phyloP scores from a whole-genome alignment of 1,140 invertebrate genomes.

The Leptinotarsa lineolata region DNA sequence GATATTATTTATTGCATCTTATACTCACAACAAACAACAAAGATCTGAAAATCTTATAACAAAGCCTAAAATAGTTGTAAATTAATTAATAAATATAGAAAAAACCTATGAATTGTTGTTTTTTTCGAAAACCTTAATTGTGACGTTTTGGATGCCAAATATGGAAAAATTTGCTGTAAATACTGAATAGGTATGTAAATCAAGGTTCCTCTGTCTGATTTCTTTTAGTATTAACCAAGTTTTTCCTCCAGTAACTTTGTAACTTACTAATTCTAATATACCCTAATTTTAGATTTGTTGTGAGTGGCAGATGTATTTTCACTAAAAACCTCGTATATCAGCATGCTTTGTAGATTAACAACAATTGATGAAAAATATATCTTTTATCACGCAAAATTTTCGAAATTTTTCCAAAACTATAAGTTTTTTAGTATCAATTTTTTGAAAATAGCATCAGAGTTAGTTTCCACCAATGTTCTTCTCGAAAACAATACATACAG shows the following conservation, averaged over 20 bases:
- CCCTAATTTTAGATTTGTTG: slow-evolving; percentile 52
- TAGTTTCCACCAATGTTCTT: neutral
- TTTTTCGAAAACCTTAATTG: slow-evolving; percentile 7
- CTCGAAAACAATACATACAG: neutral
- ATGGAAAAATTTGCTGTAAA: slow-evolving; percentile 35
- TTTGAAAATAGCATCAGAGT: too few species aligned
- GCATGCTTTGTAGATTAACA: slow-evolving; percentile 22
- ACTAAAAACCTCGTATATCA: slow-evolving; percentile 23
- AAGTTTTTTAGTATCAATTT: too few species aligned
- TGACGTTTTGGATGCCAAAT: slow-evolving; percentile 10
- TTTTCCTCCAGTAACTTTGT: slow-evolving; percentile 33
- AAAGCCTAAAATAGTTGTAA: slow-evolving; percentile 46
- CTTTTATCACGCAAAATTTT: too few species aligned
- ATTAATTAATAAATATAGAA: slow-evolving; percentile 50
- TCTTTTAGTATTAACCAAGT: slow-evolving; percentile 29
- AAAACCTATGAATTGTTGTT: slow-evolving; percentile 16
- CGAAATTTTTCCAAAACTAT: too few species aligned
- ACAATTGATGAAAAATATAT: neutral
- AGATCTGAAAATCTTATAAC: slow-evolving; percentile 43
- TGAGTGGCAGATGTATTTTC: slow-evolving; percentile 52
- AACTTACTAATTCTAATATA: slow-evolving; percentile 45
- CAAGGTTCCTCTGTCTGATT: slow-evolving; percentile 37
- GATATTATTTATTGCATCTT: slow-evolving; percentile 56
- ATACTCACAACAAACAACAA: slow-evolving; percentile 56
- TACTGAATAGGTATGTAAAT: slow-evolving; percentile 48